Conservation (phyloP, 2,797 vertebrate genomes). For the Clarias fuscus region DNA sequence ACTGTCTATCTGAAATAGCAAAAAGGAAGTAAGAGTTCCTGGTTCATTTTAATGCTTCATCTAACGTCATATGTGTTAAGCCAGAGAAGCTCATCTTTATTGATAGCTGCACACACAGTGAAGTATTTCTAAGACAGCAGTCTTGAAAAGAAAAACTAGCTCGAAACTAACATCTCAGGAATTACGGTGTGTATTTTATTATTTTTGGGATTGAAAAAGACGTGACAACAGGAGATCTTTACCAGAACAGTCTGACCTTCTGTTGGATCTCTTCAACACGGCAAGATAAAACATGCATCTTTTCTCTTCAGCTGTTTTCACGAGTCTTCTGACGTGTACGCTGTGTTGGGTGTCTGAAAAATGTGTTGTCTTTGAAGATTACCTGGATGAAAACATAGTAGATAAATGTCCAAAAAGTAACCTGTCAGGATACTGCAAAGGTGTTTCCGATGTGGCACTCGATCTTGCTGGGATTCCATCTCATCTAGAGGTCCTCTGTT, state of each 20-base stretch:
- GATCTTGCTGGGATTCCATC: slow-evolving; percentile 10
- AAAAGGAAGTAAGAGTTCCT: not conserved
- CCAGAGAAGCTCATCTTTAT: not conserved
- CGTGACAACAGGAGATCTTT: too few relatives aligned
- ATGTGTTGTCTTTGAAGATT: slow-evolving; percentile 5
- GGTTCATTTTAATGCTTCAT: not conserved
- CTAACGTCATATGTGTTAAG: not conserved
- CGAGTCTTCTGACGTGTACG: not conserved
- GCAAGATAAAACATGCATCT: slow-evolving; percentile 1
- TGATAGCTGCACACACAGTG: too few relatives aligned
- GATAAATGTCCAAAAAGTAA: not conserved
- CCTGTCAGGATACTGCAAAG: not conserved
- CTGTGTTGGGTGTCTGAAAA: slow-evolving; percentile 21
- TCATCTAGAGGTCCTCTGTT: slow-evolving; percentile 12
- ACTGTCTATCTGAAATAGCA: not conserved
- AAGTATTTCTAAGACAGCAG: too few relatives aligned
- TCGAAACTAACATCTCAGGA: too few relatives aligned
- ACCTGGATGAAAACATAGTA: not conserved
- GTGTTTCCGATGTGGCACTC: not conserved
- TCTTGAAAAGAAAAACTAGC: too few relatives aligned
- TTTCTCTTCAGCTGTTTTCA: not conserved
- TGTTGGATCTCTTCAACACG: not conserved
- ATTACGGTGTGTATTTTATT: not conserved
- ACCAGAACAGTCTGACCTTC: not conserved
- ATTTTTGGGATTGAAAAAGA: not conserved